phyloP scores from a whole-genome alignment of 2,797 vertebrate genomes.

The Channa striata region DNA sequence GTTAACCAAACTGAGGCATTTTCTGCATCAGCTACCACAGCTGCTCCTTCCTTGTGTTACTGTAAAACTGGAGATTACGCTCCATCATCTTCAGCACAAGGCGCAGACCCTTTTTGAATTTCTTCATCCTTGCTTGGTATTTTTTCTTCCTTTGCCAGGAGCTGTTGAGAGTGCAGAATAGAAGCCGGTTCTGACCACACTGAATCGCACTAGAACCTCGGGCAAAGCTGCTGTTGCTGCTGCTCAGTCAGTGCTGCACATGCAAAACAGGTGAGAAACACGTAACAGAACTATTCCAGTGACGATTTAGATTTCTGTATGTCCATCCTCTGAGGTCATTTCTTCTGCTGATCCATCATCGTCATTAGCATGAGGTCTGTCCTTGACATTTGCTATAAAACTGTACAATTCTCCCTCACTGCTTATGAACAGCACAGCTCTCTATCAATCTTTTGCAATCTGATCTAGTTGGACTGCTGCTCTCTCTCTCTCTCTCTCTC shows the following conservation, averaged over 20 bases:
- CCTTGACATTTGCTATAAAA: conserved; percentile 60
- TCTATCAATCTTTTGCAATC: conserved; percentile 81
- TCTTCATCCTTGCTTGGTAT: conserved; percentile 77
- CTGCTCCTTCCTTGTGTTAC: conserved; percentile 63
- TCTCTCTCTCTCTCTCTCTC: conserved; percentile 60
- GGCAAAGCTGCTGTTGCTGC: conserved; percentile 17
- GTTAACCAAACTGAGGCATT: conserved; percentile 83
- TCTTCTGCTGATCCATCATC: conserved; percentile 55
- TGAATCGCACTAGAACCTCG: conserved; percentile 40
- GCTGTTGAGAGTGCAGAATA: conserved; percentile 21
- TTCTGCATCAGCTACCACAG: conserved; percentile 63
- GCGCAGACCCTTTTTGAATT: conserved; percentile 69
- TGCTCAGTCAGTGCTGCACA: conserved; percentile 19
- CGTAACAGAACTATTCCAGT: conserved; percentile 54
- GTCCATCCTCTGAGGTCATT: conserved; percentile 62
- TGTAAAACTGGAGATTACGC: conserved; percentile 67
- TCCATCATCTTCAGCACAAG: conserved; percentile 73
- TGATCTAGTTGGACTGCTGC: conserved; percentile 79
- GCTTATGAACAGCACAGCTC: conserved; percentile 68
- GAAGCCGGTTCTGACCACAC: conserved; percentile 30
- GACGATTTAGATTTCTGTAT: conserved; percentile 66
- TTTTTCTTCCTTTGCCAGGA: conserved; percentile 36
- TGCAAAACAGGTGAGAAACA: conserved; percentile 46
- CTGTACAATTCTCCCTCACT: conserved; percentile 54
- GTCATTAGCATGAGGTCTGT: conserved; percentile 45